Conservation (phyloP, 2,797 vertebrate species). For the Buceros bicornis region DNA sequence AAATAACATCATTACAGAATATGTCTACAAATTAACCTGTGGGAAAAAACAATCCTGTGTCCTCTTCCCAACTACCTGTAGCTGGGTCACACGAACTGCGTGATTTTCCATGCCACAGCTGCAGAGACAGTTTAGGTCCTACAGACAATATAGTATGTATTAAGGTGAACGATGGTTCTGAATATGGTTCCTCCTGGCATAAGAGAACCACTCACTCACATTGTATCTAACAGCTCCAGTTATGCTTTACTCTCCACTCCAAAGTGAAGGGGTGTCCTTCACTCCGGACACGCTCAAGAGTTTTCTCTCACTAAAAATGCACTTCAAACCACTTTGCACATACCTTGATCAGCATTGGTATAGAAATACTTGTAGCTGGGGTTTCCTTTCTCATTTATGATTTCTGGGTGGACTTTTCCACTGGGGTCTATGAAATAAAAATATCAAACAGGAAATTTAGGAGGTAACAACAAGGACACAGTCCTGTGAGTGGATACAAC, state of each 20-base stretch:
- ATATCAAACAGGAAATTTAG: neutral
- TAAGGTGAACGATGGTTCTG: neutral
- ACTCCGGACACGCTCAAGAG: neutral
- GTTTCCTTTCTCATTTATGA: conserved; percentile 94
- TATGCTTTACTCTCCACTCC: neutral
- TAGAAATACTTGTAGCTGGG: conserved; percentile 99
- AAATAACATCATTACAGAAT: neutral
- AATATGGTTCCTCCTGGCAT: neutral
- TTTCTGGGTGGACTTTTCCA: conserved; percentile 93
- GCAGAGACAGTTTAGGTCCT: neutral
- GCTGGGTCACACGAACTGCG: neutral
- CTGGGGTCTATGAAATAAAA: conserved; percentile 86
- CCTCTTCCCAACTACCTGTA: neutral
- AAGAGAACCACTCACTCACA: neutral
- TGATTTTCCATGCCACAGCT: neutral
- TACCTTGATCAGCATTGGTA: conserved; percentile 95
- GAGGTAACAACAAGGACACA: neutral
- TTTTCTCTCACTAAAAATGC: neutral
- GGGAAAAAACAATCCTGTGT: neutral
- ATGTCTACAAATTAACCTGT: neutral
- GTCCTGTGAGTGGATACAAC: neutral
- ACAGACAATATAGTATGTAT: neutral
- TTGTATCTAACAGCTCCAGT: neutral
- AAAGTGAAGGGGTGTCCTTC: neutral
- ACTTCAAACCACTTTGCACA: neutral